Percentiles rank a stretch among this genome's conserved stretches.
These are phyloP conservation scores for Eulemur coronatus DNA, from an alignment of 2,797 vertebrate genomes.

Conservation along the genomic window DNA sequence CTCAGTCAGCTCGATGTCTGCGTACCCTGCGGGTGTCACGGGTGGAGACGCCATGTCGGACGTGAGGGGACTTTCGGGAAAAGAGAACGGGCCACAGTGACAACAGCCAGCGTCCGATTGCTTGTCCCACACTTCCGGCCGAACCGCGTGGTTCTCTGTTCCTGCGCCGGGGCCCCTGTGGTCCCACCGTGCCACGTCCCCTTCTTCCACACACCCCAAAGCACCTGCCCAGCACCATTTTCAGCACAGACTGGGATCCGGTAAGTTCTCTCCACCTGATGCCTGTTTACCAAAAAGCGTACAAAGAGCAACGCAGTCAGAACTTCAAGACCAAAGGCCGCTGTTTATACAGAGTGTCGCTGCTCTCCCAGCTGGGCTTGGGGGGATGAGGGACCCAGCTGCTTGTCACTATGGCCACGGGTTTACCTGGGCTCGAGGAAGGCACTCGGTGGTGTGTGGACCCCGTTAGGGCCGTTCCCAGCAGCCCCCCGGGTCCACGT, in stretches of 20 bases:
- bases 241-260: neutral
- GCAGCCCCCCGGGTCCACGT: rapidly evolving
- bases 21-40: rapidly evolving
- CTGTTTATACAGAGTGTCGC: neutral
- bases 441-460: rapidly evolving
- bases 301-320: neutral
- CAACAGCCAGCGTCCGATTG: rapidly evolving
- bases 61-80: rapidly evolving
- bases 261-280: neutral
- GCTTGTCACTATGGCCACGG: rapidly evolving
- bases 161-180: rapidly evolving
- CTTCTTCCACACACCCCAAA: neutral
- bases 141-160: rapidly evolving
- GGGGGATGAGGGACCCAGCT: neutral
- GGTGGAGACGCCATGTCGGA: neutral
- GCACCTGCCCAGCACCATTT: rapidly evolving
- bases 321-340: neutral
- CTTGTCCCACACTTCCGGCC: rapidly evolving
- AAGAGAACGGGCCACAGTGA: rapidly evolving
- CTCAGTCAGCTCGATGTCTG: rapidly evolving
- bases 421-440: neutral
- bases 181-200: rapidly evolving
- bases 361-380: too few species aligned
- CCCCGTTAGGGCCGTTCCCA: rapidly evolving
- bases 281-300: neutral